Percentiles rank a stretch among this genome's conserved stretches.
Evolutionary conservation across 2,113 vertebrate species (phyloP).

Genomic region (Pseudorhombus dupliciocellatus): DNA sequence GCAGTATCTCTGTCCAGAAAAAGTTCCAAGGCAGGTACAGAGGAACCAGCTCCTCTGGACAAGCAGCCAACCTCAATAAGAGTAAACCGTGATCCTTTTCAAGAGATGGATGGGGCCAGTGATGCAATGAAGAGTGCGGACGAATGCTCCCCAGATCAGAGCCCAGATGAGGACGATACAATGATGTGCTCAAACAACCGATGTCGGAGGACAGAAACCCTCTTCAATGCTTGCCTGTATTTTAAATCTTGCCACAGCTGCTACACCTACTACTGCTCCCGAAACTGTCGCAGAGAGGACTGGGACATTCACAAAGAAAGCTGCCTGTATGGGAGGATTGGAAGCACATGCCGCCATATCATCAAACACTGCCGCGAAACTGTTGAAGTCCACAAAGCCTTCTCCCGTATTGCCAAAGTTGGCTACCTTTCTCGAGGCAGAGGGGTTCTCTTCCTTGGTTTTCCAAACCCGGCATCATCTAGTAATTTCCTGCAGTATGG

Average conservation of each 20-base stretch:
- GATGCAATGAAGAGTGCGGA: conserved; percentile 80
- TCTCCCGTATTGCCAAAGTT: conserved; percentile 96
- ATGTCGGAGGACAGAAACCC: conserved; percentile 91
- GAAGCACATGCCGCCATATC: conserved; percentile 92
- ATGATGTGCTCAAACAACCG: conserved; percentile 98
- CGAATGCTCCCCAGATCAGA: conserved; percentile 90
- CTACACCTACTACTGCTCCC: conserved; percentile 97
- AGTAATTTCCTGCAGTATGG: conserved; percentile 94
- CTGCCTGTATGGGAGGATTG: conserved; percentile 92
- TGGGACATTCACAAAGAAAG: conserved; percentile 97
- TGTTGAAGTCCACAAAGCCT: conserved; percentile 91
- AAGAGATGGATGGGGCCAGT: conserved; percentile 75
- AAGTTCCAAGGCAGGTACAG: conserved; percentile 66
- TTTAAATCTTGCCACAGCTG: conserved; percentile 99
- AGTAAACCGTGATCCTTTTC: conserved; percentile 66
- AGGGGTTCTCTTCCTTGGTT: conserved; percentile 94
- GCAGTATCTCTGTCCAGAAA: conserved; percentile 74
- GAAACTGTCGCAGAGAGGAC: conserved; percentile 94
- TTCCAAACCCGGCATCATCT: conserved; percentile 90
- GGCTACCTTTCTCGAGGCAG: conserved; percentile 96
- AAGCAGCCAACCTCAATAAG: conserved; percentile 88
- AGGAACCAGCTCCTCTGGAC: conserved; percentile 80
- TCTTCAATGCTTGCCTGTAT: conserved; percentile 97
- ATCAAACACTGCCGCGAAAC: conserved; percentile 96
- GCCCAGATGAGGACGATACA: conserved; percentile 93